A percentile compares a stretch with the other conserved stretches of the same genome.
Evolutionary conservation across 1,140 invertebrate genomes (phyloP).

Genomic region (Drosophila malerkotliana): DNA sequence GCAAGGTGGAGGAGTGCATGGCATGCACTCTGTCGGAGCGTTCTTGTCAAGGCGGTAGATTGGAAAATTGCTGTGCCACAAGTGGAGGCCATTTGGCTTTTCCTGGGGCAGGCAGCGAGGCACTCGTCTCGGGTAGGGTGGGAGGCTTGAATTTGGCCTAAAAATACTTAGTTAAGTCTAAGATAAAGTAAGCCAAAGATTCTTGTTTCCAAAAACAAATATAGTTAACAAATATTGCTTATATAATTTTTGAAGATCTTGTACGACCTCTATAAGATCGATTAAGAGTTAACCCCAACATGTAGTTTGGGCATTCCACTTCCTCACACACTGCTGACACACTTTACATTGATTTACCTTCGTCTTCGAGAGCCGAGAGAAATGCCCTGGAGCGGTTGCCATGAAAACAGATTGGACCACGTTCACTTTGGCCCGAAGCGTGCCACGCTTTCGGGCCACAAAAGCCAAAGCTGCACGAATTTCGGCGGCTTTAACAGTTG

Average conservation of each 20-base stretch:
- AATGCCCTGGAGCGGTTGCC: constrained; percentile 46
- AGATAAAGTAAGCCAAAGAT: neutral
- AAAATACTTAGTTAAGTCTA: neutral
- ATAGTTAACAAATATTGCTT: neutral
- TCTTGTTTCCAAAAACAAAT: too few species aligned
- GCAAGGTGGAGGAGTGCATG: constrained; percentile 29
- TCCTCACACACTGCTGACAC: constrained; percentile 58
- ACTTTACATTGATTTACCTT: constrained; percentile 66
- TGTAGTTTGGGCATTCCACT: constrained; percentile 3
- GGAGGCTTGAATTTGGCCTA: neutral
- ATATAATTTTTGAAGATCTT: neutral
- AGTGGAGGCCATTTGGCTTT: constrained; percentile 14
- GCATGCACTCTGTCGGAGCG: constrained; percentile 14
- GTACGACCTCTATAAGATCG: neutral
- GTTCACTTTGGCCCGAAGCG: constrained; percentile 44
- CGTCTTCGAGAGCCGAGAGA: constrained; percentile 26
- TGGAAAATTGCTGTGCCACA: constrained; percentile 30
- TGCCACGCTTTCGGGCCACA: constrained; percentile 36
- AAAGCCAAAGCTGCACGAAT: constrained; percentile 39
- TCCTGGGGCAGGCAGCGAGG: neutral
- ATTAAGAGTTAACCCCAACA: neutral
- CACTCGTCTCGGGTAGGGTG: neutral
- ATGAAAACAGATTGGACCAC: constrained; percentile 39
- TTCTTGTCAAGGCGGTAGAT: constrained; percentile 31
- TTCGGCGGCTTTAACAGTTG: constrained; percentile 52